A percentile compares a stretch with the other conserved stretches of the same genome.
phyloP scores from a whole-genome alignment of 2,888 invertebrate species.

The Sylvicola cinctus region DNA sequence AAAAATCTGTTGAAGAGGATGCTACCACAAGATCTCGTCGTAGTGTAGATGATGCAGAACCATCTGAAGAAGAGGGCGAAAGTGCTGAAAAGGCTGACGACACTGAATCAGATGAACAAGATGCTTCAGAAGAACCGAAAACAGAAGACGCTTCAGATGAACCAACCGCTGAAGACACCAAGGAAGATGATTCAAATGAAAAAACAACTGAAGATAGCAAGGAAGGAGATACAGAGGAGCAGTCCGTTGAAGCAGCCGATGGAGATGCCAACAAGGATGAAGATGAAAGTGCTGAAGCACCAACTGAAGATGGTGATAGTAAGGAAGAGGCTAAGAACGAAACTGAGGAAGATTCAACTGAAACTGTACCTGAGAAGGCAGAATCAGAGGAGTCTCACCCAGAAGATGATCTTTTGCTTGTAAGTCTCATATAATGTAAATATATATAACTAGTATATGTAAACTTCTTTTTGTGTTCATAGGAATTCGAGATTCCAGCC shows the following conservation, averaged over 20 bases:
- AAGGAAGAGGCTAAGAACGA: conserved; percentile 7
- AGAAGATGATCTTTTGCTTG: conserved; percentile 42
- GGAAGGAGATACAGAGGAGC: conserved; percentile 15
- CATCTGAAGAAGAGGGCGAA: conserved; percentile 25
- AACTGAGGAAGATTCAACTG: conserved; percentile 6
- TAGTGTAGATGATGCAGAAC: conserved; percentile 18
- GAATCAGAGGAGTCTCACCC: conserved; percentile 29
- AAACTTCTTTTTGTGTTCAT: conserved; percentile 2
- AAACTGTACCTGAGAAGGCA: conserved; percentile 6
- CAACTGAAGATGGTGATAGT: conserved; percentile 10
- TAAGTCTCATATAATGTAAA: conserved; percentile 15
- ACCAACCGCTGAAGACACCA: conserved; percentile 11
- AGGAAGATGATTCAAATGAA: conserved; percentile 10
- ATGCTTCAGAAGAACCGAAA: conserved; percentile 3
- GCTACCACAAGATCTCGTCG: conserved; percentile 17
- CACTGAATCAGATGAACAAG: conserved; percentile 19
- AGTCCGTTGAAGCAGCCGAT: conserved; percentile 13
- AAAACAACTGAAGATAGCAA: conserved; percentile 11
- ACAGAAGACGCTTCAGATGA: conserved; percentile 9
- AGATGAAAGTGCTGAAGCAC: conserved; percentile 8
- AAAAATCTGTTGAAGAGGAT: conserved; percentile 11
- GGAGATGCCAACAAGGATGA: conserved; percentile 14
- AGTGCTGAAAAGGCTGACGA: conserved; percentile 12
- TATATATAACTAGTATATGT: not conserved
- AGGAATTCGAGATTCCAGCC: conserved; percentile 55